Conservation (phyloP, 2,113 vertebrate genomes). For the Asarcornis scutulata region DNA sequence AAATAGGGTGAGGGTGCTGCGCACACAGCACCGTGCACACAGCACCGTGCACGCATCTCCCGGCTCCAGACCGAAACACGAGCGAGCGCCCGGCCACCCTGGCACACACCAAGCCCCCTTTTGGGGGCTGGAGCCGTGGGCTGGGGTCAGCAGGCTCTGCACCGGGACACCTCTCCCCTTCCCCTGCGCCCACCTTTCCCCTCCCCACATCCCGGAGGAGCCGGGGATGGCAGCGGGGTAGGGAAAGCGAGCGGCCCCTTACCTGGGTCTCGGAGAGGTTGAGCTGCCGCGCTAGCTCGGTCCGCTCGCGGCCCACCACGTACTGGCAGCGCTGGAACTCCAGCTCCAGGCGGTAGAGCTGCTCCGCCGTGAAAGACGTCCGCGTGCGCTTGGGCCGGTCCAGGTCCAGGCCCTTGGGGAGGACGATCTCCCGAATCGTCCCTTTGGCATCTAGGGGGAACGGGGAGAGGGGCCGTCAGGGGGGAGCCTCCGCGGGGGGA, state of each 20-base stretch:
- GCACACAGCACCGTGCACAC: fast-evolving
- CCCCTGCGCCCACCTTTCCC: neutral
- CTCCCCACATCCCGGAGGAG: neutral
- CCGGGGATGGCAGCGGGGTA: no score
- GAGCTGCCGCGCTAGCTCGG: slow-evolving; percentile 90
- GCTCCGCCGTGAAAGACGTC: slow-evolving; percentile 95
- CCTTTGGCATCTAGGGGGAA: slow-evolving; percentile 90
- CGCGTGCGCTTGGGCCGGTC: slow-evolving; percentile 95
- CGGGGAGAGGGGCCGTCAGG: fast-evolving
- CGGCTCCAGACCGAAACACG: fast-evolving
- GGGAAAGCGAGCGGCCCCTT: neutral
- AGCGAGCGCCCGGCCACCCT: fast-evolving
- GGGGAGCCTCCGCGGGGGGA: neutral
- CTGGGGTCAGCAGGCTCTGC: neutral
- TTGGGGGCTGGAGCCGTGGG: fast-evolving
- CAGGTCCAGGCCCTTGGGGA: slow-evolving; percentile 93
- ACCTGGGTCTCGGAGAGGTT: slow-evolving; percentile 97
- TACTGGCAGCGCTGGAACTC: slow-evolving; percentile 98
- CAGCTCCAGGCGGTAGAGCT: slow-evolving; percentile 93
- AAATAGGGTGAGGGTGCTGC: fast-evolving
- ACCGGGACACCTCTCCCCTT: no score
- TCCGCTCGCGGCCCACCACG: slow-evolving; percentile 93
- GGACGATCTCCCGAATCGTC: slow-evolving; percentile 95
- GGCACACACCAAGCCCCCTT: fast-evolving
- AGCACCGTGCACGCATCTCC: fast-evolving